Conservation (phyloP, 2,888 invertebrate genomes). For the Ormyrus nitidulus region DNA sequence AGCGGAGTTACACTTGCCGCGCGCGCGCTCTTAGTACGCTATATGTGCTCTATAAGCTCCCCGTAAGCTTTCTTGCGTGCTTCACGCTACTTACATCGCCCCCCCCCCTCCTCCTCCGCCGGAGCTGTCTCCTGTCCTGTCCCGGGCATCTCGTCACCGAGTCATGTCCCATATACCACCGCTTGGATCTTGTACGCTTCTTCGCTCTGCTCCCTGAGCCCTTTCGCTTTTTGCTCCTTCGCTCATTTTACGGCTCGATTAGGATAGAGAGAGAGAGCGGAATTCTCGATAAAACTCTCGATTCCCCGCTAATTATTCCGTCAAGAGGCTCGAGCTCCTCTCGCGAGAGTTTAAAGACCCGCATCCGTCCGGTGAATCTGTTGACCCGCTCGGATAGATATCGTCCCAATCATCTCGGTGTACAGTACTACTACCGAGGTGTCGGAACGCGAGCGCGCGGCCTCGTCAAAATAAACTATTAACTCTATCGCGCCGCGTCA, state of each 20-base stretch:
- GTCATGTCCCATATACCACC: constrained; percentile 54
- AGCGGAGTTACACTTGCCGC: constrained; percentile 66
- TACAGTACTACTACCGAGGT: too few species aligned
- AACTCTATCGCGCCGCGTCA: too few species aligned
- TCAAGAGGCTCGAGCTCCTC: too few species aligned
- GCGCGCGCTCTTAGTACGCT: constrained; percentile 68
- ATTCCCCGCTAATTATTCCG: too few species aligned
- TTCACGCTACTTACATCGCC: constrained; percentile 39
- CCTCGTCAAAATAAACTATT: too few species aligned
- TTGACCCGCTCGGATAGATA: too few species aligned
- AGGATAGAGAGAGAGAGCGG: constrained; percentile 14
- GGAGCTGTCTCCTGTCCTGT: constrained; percentile 1
- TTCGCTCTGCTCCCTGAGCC: neutral
- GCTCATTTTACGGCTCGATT: constrained; percentile 24
- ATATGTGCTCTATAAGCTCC: constrained; percentile 64
- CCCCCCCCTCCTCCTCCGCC: neutral
- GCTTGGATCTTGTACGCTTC: constrained; percentile 19
- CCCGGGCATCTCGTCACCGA: constrained; percentile 35
- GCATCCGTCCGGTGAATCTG: too few species aligned
- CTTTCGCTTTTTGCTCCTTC: neutral
- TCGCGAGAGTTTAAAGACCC: too few species aligned
- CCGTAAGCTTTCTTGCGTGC: constrained; percentile 54
- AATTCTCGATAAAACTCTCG: too few species aligned
- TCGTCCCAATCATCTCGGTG: too few species aligned
- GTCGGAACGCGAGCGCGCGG: too few species aligned